phyloP scores from a whole-genome alignment of 2,113 vertebrate genomes.

The zebrafish (Danio rerio) region GRCz12tu NC_133190.1:33089501-33090000 shows the following conservation, averaged over 20 bases:
- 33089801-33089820: constrained; percentile 27
- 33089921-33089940: constrained; percentile 94
- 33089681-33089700: not conserved
- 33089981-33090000: constrained; percentile 92
- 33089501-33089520: constrained; percentile 16
- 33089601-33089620: not conserved
- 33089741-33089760: constrained; percentile 34
- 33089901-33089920: constrained; percentile 75
- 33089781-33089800: constrained; percentile 13
- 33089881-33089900: constrained; percentile 47
- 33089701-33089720: constrained; percentile 3
- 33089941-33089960: constrained; percentile 91
- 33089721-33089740: constrained; percentile 22
- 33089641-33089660: constrained; percentile 17
- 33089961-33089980: constrained; percentile 89
- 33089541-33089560: constrained; percentile 24
- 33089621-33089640: constrained; percentile 5
- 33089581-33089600: not conserved
- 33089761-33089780: constrained; percentile 44
- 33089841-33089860: constrained; percentile 55
- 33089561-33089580: constrained; percentile 27
- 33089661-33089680: constrained; percentile 28
- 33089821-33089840: constrained; percentile 46
- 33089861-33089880: constrained; percentile 57
- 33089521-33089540: constrained; percentile 25